Evolutionary conservation across 1,140 invertebrate species (phyloP).

Genomic region (Pentalonia nigronervosa): DNA sequence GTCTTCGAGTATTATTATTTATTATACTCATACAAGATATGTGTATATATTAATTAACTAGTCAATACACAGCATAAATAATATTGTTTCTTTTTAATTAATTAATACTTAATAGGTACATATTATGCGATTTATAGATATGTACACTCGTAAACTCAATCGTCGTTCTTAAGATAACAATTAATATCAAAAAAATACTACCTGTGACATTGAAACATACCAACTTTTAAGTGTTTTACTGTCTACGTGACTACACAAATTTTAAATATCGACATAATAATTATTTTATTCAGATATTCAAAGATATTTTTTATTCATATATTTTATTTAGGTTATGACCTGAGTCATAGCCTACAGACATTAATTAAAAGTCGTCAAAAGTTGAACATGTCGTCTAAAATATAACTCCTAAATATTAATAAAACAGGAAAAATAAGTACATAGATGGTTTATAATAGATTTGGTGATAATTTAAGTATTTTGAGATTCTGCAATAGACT

Average conservation of each 20-base stretch:
- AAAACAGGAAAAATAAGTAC: no score
- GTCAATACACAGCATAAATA: neutral
- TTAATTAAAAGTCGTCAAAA: no score
- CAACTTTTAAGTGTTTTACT: neutral
- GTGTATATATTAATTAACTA: neutral
- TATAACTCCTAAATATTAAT: no score
- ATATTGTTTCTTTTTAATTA: neutral
- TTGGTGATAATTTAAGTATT: no score
- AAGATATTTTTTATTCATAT: neutral
- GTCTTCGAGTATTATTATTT: no score
- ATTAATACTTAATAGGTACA: neutral
- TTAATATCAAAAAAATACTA: neutral
- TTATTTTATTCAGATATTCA: neutral
- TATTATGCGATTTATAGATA: no score
- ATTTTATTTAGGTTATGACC: no score
- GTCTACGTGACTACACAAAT: neutral
- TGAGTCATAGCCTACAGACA: no score
- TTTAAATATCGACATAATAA: neutral
- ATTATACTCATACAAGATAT: no score
- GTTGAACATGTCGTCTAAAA: no score
- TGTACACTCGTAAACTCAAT: neutral
- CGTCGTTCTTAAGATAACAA: neutral
- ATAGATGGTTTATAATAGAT: no score
- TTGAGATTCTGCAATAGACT: no score
- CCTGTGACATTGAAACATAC: neutral